A percentile compares a stretch with the other conserved stretches of the same genome.
phyloP scores from a whole-genome alignment of 2,888 invertebrate species.

The Scaptodrosophila latifasciaeformis region DNA sequence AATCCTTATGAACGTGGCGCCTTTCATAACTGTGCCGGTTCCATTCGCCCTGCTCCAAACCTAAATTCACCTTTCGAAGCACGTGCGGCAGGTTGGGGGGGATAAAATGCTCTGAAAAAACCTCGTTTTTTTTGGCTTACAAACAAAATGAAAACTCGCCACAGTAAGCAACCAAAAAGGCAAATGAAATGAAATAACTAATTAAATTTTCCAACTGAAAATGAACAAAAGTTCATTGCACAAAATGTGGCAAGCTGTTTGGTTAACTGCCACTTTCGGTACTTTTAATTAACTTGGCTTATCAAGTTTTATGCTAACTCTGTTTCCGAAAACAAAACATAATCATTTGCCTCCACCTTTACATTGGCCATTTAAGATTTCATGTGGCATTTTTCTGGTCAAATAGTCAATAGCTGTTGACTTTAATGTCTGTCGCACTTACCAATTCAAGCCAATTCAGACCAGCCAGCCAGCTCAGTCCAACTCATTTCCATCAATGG shows the following conservation, averaged over 20 bases:
- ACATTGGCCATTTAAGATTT: not conserved
- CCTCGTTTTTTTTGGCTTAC: not conserved
- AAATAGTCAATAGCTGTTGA: constrained; percentile 28
- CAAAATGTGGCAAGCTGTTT: not conserved
- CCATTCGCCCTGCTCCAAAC: too few species aligned
- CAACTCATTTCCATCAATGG: not conserved
- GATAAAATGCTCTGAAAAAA: too few species aligned
- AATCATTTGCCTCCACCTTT: not conserved
- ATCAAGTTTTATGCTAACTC: constrained; percentile 57
- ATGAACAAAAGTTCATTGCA: constrained; percentile 45
- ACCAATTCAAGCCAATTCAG: not conserved
- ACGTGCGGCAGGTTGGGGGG: not conserved
- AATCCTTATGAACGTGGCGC: not conserved
- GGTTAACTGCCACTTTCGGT: not conserved
- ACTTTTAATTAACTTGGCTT: constrained; percentile 58
- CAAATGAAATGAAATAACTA: constrained; percentile 56
- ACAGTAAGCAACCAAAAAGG: not conserved
- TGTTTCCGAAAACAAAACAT: constrained; percentile 22
- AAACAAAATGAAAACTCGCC: not conserved
- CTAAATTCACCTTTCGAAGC: too few species aligned
- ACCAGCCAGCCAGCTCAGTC: too few species aligned
- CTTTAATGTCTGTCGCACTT: constrained; percentile 14
- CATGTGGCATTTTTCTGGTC: not conserved
- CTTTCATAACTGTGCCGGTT: too few species aligned
- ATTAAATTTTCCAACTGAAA: constrained; percentile 58